Evolutionary conservation across 2,113 vertebrate species (phyloP), one percentile per base, ranked within the genome.

Genomic region (Carassius gibelio): DNA sequence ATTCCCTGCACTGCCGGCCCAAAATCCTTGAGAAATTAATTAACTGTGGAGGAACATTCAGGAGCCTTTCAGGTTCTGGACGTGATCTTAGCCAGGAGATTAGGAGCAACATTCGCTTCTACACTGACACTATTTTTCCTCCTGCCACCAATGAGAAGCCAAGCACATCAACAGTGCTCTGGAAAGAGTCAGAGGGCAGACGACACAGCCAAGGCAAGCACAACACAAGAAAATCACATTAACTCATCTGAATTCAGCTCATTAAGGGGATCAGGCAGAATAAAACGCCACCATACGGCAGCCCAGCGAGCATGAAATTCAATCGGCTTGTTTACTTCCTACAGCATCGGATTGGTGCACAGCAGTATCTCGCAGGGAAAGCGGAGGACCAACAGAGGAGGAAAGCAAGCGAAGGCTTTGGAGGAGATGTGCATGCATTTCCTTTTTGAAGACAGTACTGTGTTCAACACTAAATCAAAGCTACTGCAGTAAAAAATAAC

Each of bases 241-340:
- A 88, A 83, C 88, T 92, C 90, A 93, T 94, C 88, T 89, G 88
- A 91, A 94, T 93, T 87, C 90, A 89, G 89, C 91, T 93, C 91
- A 93, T 95, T 94, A 94, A 89, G 93, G 88, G 90, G 88, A 91
- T 91, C 92, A 92, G 84, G 90, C 86, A 89, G 90, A 91, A 89
- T 87, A 92, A 93, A 93, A 89, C 57, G 87, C 77, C 76, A 88
- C 91, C 93, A 94, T 94, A 94, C 89, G 91, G 91, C 83, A 2
- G 82, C 88, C 91, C 85, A 88, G 90, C 87, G 90, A 92, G 92
- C 93, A 92, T 94, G 92, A 94, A 92, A 93, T 93, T 91, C 89
- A 90, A 92, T 93, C 87, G 90, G 90, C 89, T 84, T 90, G 93
- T 94, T 94, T 93, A 90, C 92, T 92, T 92, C 90, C 55, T 91